Conservation (phyloP, 2,888 invertebrate genomes). For the Drosophila peninsularis region DNA sequence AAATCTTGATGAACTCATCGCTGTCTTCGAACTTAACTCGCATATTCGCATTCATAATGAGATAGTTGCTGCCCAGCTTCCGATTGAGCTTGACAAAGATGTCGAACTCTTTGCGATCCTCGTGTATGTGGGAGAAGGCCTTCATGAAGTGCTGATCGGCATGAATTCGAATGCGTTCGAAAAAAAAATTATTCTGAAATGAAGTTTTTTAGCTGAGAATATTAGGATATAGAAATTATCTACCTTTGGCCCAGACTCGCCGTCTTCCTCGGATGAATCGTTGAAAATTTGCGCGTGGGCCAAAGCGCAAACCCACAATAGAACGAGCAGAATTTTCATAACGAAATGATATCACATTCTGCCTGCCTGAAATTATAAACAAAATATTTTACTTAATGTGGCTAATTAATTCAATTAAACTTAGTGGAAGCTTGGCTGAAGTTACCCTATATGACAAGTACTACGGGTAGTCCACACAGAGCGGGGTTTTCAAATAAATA, state of each 20-base stretch:
- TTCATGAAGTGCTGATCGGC: conserved; percentile 49
- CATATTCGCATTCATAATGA: conserved; percentile 59
- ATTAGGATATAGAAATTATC: background rate
- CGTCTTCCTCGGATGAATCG: background rate
- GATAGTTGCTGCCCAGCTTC: conserved; percentile 58
- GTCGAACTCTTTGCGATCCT: conserved; percentile 49
- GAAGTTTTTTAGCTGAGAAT: background rate
- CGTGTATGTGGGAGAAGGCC: conserved; percentile 22
- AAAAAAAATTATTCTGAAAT: conserved; percentile 15
- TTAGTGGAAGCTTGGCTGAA: background rate
- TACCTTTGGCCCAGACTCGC: background rate
- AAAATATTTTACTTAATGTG: background rate
- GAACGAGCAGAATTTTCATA: conserved; percentile 21
- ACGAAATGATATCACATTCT: conserved; percentile 3
- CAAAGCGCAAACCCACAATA: conserved; percentile 10
- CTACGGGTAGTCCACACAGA: too few species aligned
- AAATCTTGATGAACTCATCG: conserved; percentile 26
- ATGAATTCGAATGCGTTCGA: conserved; percentile 35
- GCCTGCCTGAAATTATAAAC: background rate
- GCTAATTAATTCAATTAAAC: conserved; percentile 11
- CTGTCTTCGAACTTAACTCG: conserved; percentile 6
- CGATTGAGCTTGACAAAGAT: conserved; percentile 36
- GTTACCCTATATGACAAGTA: background rate
- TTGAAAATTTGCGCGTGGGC: background rate
- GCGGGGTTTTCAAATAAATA: background rate